phyloP scores from a whole-genome alignment of 1,140 invertebrate genomes.

The Bombus difficillimus region DNA sequence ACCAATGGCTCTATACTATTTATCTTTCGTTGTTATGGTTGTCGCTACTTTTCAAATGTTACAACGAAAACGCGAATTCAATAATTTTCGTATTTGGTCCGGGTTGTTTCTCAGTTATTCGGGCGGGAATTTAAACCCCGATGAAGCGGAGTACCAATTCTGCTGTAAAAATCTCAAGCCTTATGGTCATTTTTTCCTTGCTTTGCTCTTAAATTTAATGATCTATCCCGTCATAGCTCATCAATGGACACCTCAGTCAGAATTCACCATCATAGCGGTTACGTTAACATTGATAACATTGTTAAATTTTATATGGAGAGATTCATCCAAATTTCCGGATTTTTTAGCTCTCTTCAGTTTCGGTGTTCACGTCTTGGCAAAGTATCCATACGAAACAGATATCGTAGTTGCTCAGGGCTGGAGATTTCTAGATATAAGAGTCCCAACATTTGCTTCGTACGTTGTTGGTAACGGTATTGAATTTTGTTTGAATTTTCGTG shows the following conservation, averaged over 20 bases:
- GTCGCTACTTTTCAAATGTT: slow-evolving; percentile 91
- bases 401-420: slow-evolving; percentile 90
- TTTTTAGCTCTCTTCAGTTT: slow-evolving; percentile 89
- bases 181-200: slow-evolving; percentile 90
- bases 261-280: slow-evolving; percentile 89
- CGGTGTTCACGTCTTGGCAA: slow-evolving; percentile 90
- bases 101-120: slow-evolving; percentile 89
- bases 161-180: slow-evolving; percentile 92
- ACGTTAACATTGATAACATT: slow-evolving; percentile 89
- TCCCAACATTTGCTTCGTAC: slow-evolving; percentile 91
- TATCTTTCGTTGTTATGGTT: slow-evolving; percentile 89
- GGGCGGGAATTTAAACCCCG: slow-evolving; percentile 87
- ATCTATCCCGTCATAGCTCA: slow-evolving; percentile 90
- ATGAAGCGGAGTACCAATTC: slow-evolving; percentile 91
- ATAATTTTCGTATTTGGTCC: slow-evolving; percentile 90
- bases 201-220: slow-evolving; percentile 88
- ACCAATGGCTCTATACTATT: slow-evolving; percentile 88
- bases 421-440: slow-evolving; percentile 90
- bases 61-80: slow-evolving; percentile 88
- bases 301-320: slow-evolving; percentile 86
- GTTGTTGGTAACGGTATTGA: slow-evolving; percentile 91
- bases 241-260: slow-evolving; percentile 91
- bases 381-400: slow-evolving; percentile 93
- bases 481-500: slow-evolving; percentile 91
- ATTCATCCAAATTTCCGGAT: slow-evolving; percentile 85